These are phyloP conservation scores for Caenorhabditis becei DNA, from an alignment of 2,888 invertebrate species.

Conservation along the genomic window DNA sequence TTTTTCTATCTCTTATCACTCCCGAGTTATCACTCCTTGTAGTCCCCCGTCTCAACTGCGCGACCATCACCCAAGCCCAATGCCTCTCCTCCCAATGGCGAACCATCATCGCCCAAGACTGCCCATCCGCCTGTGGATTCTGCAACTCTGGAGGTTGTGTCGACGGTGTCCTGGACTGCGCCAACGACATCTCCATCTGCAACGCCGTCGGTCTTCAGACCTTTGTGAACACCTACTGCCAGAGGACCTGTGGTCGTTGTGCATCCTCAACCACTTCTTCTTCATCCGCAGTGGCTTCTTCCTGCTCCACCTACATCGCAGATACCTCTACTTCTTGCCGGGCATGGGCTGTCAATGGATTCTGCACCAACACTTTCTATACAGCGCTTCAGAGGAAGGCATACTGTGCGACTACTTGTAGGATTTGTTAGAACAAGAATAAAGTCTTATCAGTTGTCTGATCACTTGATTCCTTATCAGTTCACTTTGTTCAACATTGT, in stretches of 20 bases:
- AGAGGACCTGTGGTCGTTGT: slow-evolving; percentile 64
- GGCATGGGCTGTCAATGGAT: slow-evolving; percentile 39
- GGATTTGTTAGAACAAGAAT: slow-evolving; percentile 23
- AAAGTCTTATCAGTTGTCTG: no score
- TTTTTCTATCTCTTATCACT: not conserved
- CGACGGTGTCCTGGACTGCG: slow-evolving; percentile 63
- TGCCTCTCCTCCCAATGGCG: slow-evolving; percentile 23
- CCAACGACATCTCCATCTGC: slow-evolving; percentile 55
- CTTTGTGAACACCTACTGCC: slow-evolving; percentile 55
- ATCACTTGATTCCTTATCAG: no score
- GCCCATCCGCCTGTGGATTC: slow-evolving; percentile 46
- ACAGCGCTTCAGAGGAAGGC: slow-evolving; percentile 26
- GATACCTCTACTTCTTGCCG: slow-evolving; percentile 11
- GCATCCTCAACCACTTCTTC: slow-evolving; percentile 17
- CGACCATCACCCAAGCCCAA: slow-evolving; percentile 36
- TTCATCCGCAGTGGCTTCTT: not conserved
- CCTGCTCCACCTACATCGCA: slow-evolving; percentile 22
- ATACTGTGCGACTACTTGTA: slow-evolving; percentile 41
- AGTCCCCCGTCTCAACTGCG: slow-evolving; percentile 20
- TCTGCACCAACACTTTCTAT: slow-evolving; percentile 54
- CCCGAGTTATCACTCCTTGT: not conserved
- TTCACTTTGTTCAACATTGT: no score
- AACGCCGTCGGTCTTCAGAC: slow-evolving; percentile 26
- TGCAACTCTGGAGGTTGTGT: slow-evolving; percentile 63
- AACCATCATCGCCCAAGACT: slow-evolving; percentile 38